Evolutionary conservation across 2,797 vertebrate genomes (phyloP), one percentile per base, ranked within the genome.

Genomic region (Chromobotia macracanthus): DNA sequence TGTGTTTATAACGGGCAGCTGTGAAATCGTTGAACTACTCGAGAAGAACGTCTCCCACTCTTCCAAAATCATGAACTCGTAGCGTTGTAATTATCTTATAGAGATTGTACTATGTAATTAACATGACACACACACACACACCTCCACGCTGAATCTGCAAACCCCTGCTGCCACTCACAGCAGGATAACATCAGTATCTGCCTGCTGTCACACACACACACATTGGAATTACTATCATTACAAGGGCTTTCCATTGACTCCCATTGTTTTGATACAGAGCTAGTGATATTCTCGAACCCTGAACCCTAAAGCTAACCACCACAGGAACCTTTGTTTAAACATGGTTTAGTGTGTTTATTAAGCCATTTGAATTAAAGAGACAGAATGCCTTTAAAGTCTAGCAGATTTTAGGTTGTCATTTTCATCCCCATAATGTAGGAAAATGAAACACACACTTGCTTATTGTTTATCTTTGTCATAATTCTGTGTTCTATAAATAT

Each of bases 401-500:
- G 50, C 50, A 56, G 53, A 56, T 56, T 56, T 56, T 11, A 23
- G 3, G 53, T 10, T 23, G 21, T 12, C n/a, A 23, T 56, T 56
- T 21, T 23, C 19, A 3, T 12, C 9, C 10, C 53, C 10, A 56
- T 56, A 21, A 11, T 56, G 53, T 23, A 21, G 53, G 8, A 56
- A 56, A 31, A 2, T 31, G 9, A 15, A 21, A 25, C 73, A 18
- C 50, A 55, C 73, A 41, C 15, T 64, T 63, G 65, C 81, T 77
- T 80, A 70, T 64, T 63, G 65, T 82, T 77, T 80, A 70, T 65
- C 73, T 79, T 68, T 74, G 51, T 80, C 72, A 74, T 69, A 71
- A 73, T 86, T 84, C 86, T 81, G 63, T 84, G 68, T 82, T 86
- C 91, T 93, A 93, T 91, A 92, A 92, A 93, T 93, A 93, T 90